These are phyloP conservation scores for Erinaceus europaeus DNA, from an alignment of 2,113 vertebrate species.

Conservation along the genomic window DNA sequence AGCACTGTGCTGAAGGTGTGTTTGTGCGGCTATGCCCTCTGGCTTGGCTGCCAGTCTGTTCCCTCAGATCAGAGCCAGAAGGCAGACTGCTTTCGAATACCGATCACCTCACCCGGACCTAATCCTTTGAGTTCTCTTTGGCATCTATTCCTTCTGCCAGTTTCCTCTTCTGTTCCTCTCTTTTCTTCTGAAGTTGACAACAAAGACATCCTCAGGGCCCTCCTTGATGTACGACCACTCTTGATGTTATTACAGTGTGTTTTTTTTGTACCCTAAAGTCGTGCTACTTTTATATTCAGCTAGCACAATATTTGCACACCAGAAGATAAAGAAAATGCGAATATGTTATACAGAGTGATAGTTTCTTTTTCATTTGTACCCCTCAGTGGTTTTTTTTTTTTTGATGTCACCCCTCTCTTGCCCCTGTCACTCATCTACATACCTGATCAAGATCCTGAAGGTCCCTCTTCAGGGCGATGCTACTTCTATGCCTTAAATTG, in stretches of 20 bases:
- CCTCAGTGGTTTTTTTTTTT: conserved; percentile 76
- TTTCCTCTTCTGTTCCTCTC: conserved; percentile 99
- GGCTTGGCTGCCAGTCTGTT: conserved; percentile 99
- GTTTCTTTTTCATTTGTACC: conserved; percentile 82
- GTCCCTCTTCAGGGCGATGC: conserved; percentile 73
- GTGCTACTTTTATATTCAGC: conserved; percentile 99
- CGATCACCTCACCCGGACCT: conserved; percentile 99
- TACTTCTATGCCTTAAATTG: conserved; percentile 87
- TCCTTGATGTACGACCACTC: conserved; percentile 99
- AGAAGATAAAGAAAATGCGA: conserved; percentile 97
- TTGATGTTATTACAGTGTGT: conserved; percentile 95
- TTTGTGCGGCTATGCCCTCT: conserved; percentile 99
- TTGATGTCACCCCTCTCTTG: conserved; percentile 69
- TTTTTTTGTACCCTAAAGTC: conserved; percentile 99
- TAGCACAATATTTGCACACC: conserved; percentile 99
- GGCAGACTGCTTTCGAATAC: conserved; percentile 99
- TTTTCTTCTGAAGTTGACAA: conserved; percentile 99
- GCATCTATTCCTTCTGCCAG: conserved; percentile 99
- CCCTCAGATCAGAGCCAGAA: conserved; percentile 99
- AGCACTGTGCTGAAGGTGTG: conserved; percentile 96
- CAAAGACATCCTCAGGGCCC: conserved; percentile 99
- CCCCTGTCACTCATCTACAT: conserved; percentile 83
- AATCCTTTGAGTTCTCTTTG: conserved; percentile 99
- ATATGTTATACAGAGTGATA: conserved; percentile 86
- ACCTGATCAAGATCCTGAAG: conserved; percentile 84